Evolutionary conservation across 2,888 invertebrate genomes (phyloP).

Genomic region (Geotrupes spiniger): DNA sequence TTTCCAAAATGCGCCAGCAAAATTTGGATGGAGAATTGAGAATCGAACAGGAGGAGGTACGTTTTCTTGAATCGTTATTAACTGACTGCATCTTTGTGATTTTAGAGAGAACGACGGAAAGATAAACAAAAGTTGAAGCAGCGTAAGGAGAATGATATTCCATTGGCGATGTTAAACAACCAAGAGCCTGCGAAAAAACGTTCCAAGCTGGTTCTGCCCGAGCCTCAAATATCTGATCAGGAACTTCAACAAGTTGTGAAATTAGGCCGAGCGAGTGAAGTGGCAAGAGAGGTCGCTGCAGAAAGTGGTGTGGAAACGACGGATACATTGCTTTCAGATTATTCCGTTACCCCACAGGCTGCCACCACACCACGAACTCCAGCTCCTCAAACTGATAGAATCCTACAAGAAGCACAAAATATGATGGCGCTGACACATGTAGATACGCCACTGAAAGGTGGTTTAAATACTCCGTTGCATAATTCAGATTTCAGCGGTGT

Average conservation of each 20-base stretch:
- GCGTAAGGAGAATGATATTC: constrained; percentile 94
- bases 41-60: constrained; percentile 85
- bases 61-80: no score
- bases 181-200: constrained; percentile 89
- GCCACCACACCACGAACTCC: constrained; percentile 83
- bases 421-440: constrained; percentile 97
- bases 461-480: constrained; percentile 89
- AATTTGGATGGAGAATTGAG: constrained; percentile 90
- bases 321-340: constrained; percentile 86
- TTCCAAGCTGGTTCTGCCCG: constrained; percentile 93
- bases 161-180: constrained; percentile 81
- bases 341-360: constrained; percentile 73
- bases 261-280: constrained; percentile 85
- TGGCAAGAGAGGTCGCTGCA: constrained; percentile 82
- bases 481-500: constrained; percentile 86
- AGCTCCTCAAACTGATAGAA: constrained; percentile 76
- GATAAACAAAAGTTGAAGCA: constrained; percentile 95
- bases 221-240: constrained; percentile 94
- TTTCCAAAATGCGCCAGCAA: constrained; percentile 84
- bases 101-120: constrained; percentile 81
- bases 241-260: constrained; percentile 91
- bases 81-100: constrained; percentile 27
- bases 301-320: constrained; percentile 76
- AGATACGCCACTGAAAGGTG: constrained; percentile 96
- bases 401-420: constrained; percentile 94